Evolutionary conservation across 2,888 invertebrate species (phyloP).

Genomic region (Aspidiotus destructor): DNA sequence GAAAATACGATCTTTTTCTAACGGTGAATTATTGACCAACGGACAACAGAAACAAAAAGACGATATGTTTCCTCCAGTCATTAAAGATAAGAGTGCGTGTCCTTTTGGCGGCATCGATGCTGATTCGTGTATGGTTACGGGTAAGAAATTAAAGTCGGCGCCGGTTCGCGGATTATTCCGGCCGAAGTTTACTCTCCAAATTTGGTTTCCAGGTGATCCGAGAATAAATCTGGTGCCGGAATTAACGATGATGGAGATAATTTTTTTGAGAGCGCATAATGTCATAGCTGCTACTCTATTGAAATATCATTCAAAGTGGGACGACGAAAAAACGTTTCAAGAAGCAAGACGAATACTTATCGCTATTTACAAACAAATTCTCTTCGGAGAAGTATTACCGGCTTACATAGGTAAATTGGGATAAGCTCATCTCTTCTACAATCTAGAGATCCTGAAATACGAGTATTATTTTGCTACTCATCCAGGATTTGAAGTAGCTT

Average conservation of each 20-base stretch:
- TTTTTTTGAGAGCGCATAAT: conserved; percentile 2
- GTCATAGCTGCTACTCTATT: neutral
- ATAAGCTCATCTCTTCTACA: too few relatives aligned
- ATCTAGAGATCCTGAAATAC: too few relatives aligned
- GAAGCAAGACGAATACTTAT: neutral
- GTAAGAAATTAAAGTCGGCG: neutral
- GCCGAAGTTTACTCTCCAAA: neutral
- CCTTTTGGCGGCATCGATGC: neutral
- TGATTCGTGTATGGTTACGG: neutral
- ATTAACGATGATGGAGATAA: neutral
- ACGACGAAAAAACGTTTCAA: neutral
- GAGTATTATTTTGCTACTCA: too few relatives aligned
- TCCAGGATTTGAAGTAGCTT: too few relatives aligned
- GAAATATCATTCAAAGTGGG: neutral
- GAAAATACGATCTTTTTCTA: neutral
- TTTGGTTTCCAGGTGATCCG: neutral
- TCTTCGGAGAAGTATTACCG: neutral
- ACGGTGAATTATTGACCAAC: neutral
- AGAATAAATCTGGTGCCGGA: neutral
- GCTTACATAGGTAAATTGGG: neutral
- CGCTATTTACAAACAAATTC: neutral
- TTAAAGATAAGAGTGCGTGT: neutral
- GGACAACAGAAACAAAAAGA: neutral
- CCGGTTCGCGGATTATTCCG: neutral
- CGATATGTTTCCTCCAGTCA: neutral